Base-by-base conservation (phyloP, 30 jellyfish, hydroid and myxozoan species). In the Chrysaora quinquecirrha region DNA sequence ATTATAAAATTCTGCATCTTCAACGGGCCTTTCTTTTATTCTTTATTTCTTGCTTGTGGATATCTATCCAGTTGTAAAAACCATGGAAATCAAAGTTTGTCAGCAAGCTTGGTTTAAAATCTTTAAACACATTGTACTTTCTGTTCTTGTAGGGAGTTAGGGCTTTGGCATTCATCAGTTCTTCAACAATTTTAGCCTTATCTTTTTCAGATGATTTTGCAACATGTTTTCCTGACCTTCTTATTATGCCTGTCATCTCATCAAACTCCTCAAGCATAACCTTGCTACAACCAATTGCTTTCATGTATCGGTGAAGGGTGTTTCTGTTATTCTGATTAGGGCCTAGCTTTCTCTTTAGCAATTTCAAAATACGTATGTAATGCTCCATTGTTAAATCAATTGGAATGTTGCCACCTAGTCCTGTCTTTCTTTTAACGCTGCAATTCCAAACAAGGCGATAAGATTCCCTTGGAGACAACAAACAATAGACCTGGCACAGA, bases 391-490 rank as follows among this genome's bases (percentile, higher is more conserved):
- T 60, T 12, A 70, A 30, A 33, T 83, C 89, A 31, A 69, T 35
- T 23, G 89, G 81, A 33, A 69, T 83, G 48, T 83, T 69, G 4
- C 81, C 91, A 66, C 86, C 88, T n/a, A 22, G 64, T 11, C 91
- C 91, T 18, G 30, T 4, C 31, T 54, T 34, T n/a, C 6, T 11
- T 38, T 83, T 83, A 2, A 31, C 30, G 33, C 35, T 18, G 7
- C 94, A 24, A 47, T 83, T 83, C 94, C 94, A 72, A 64, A 72
- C 48, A 69, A 62, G 24, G 47, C 32, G 21, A 10, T 34, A 80
- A 24, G 89, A 54, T 20, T 56, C 87, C 32, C 33, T 32, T 32
- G 79, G 69, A 49, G 94, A 68, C 33, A 81, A 63, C 1, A 49
- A 62, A 32, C 64, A 61, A 28, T 71, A 29, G 11, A 46, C 75